Conservation (phyloP, 1,140 invertebrate genomes). For the Drosophila novamexicana region DNA sequence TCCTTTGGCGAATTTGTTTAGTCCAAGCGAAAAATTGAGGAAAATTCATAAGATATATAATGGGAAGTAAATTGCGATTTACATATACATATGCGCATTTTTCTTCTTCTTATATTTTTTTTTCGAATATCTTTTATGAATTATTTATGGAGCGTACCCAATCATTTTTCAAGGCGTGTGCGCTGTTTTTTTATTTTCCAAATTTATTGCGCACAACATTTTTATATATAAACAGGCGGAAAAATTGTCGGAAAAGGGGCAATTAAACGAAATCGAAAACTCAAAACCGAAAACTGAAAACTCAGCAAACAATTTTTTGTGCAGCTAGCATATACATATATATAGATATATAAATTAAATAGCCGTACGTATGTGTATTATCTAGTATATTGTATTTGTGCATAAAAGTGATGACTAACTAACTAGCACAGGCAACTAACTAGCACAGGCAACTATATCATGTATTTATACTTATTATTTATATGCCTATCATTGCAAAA, state of each 20-base stretch:
- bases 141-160: constrained; percentile 50
- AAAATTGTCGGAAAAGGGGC: constrained; percentile 70
- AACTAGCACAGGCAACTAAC: constrained; percentile 23
- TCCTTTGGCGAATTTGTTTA: constrained; percentile 21
- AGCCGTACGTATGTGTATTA: constrained; percentile 25
- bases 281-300: constrained; percentile 47
- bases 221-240: constrained; percentile 70
- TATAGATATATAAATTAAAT: constrained; percentile 21
- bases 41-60: constrained; percentile 5
- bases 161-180: constrained; percentile 55
- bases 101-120: constrained; percentile 40
- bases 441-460: constrained; percentile 24
- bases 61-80: constrained; percentile 39
- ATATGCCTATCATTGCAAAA: constrained; percentile 27
- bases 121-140: constrained; percentile 52
- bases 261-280: constrained; percentile 76
- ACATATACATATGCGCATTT: constrained; percentile 8
- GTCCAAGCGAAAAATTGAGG: background rate
- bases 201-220: constrained; percentile 68
- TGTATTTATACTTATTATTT: constrained; percentile 10
- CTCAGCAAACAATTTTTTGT: constrained; percentile 56
- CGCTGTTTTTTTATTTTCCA: constrained; percentile 15
- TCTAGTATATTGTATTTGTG: constrained; percentile 26
- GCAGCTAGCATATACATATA: constrained; percentile 47
- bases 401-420: constrained; percentile 11